A percentile compares a stretch with the other conserved stretches of the same genome.
These are phyloP conservation scores for Meleagris gallopavo DNA, from an alignment of 2,113 vertebrate species.

Conservation along the genomic window DNA sequence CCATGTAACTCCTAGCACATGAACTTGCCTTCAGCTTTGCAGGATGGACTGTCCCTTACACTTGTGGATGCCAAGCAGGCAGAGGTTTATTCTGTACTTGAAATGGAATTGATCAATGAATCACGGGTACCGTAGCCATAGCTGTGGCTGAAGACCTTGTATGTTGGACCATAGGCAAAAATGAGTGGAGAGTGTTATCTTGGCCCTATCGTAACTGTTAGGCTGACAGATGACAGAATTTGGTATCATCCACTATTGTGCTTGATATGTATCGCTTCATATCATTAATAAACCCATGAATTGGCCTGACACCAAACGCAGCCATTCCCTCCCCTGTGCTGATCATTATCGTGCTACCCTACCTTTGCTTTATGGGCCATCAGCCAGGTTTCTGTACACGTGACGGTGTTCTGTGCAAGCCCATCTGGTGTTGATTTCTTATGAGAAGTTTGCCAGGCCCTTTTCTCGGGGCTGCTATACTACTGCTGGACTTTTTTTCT, in stretches of 20 bases:
- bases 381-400: background rate
- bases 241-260: background rate
- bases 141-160: background rate
- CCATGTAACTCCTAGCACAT: background rate
- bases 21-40: background rate
- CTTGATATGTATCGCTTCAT: background rate
- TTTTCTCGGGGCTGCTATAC: background rate
- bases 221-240: background rate
- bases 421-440: slow-evolving; percentile 20
- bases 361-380: background rate
- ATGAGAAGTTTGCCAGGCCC: background rate
- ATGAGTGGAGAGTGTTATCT: background rate
- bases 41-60: background rate
- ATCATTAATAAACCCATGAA: slow-evolving; percentile 19
- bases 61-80: background rate
- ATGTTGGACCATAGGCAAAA: background rate
- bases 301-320: background rate
- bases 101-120: background rate
- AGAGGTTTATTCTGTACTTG: background rate
- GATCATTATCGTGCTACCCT: background rate
- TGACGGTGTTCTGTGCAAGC: background rate
- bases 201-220: background rate
- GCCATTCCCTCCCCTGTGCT: background rate
- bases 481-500: background rate
- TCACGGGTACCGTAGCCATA: background rate